Evolutionary conservation across 2,888 invertebrate species (phyloP).

Genomic region (Cosmia pyralina): DNA sequence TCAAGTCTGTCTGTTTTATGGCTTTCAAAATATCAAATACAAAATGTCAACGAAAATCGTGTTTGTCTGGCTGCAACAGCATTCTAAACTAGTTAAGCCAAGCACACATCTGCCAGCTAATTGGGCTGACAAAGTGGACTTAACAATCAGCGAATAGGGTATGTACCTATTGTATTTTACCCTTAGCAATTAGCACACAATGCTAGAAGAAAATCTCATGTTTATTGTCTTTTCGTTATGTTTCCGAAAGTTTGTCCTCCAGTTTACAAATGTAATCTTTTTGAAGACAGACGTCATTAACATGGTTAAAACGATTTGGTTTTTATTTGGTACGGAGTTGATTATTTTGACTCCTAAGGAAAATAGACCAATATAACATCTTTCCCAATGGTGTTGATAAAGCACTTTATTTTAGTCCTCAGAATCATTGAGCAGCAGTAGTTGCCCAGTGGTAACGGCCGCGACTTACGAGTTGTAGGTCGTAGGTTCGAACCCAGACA

Average conservation of each 20-base stretch:
- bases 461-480: too few species aligned
- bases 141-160: slow-evolving; percentile 35
- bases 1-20: too few species aligned
- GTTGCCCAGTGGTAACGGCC: too few species aligned
- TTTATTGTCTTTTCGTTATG: neutral
- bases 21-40: slow-evolving; percentile 5
- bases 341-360: neutral
- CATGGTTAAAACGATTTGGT: neutral
- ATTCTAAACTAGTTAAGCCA: slow-evolving; percentile 48
- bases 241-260: neutral
- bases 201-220: neutral
- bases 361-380: neutral
- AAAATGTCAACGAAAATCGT: slow-evolving; percentile 25
- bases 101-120: slow-evolving; percentile 40
- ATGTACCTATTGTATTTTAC: slow-evolving; percentile 23
- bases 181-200: slow-evolving; percentile 16
- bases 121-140: slow-evolving; percentile 42
- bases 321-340: neutral
- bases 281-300: neutral
- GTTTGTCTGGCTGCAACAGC: slow-evolving; percentile 7
- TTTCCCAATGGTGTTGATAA: neutral
- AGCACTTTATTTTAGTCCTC: too few species aligned
- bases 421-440: too few species aligned
- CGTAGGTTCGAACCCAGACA: too few species aligned
- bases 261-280: neutral